Evolutionary conservation across 92 coral and sea anemone species (phyloP), one percentile per base, ranked within the genome.

Genomic region (Siderastrea radians): DNA sequence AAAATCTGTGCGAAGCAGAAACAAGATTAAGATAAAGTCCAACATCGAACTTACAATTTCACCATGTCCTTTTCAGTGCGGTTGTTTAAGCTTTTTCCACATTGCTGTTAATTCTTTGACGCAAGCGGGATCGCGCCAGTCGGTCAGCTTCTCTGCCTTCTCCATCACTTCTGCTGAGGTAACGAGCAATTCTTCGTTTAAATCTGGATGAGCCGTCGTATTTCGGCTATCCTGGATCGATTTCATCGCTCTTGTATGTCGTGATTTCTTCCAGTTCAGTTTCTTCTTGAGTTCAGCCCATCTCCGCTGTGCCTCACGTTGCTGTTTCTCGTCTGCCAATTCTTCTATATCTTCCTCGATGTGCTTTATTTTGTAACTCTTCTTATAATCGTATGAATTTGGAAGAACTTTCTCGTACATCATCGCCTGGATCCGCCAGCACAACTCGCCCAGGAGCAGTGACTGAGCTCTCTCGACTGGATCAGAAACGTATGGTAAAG

Each of bases 401-500:
- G 90, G 93, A 4, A 85, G 74, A 54, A 90, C 93, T 10, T 51
- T 48, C 68, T 85, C 17, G 83, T 90, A 86, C 93, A 90, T 90
- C 49, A 47, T 65, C 14, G 83, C 79, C 51, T 90, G 93, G 1
- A 90, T 46, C 80, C 58, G 82, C 61, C 64, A 52, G 49, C 93
- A 90, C n/a, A 85, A 2, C 59, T 90, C 90, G 9, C 90, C 90
- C 71, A 90, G 68, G 59, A 44, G 5, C 49, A 90, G 7, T 13
- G 76, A 70, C 3, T 83, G 51, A 5, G 26, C 10, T 15, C 7
- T 58, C 13, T 17, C 78, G 17, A 64, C 17, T 57, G 72, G 64
- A 43, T 59, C 81, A 59, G 16, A 2, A 48, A 49, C 13, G n/a
- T 49, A 47, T 0, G 57, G 73, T 12, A 62, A 63, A 7, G 53